These are phyloP conservation scores for Coturnix japonica DNA, from an alignment of 2,113 vertebrate species.

Conservation along the genomic window DNA sequence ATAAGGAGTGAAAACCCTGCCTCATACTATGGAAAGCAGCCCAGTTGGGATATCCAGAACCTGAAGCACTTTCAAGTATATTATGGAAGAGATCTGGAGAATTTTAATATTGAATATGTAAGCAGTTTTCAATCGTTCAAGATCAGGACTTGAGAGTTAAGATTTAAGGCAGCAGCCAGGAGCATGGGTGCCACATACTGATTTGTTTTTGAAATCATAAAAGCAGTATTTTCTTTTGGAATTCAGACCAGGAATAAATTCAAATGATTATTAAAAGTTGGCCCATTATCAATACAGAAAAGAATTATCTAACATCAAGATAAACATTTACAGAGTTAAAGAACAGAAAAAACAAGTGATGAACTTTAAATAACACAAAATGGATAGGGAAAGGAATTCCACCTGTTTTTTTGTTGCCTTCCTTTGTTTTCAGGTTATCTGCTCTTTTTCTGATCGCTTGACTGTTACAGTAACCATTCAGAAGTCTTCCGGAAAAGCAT, in stretches of 20 bases:
- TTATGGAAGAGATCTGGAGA: background rate
- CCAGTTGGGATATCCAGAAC: background rate
- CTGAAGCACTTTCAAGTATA: background rate
- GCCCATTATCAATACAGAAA: background rate
- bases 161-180: background rate
- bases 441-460: background rate
- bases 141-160: background rate
- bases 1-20: background rate
- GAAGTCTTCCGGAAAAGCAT: background rate
- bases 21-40: background rate
- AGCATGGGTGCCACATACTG: background rate
- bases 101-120: background rate
- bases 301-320: background rate
- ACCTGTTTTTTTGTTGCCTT: background rate
- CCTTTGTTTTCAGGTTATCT: background rate
- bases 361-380: background rate
- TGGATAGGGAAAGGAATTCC: background rate
- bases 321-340: background rate
- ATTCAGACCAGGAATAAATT: background rate
- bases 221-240: background rate
- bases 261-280: background rate
- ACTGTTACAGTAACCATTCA: conserved; percentile 35
- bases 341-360: background rate
- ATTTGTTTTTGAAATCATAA: background rate
- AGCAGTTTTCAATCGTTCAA: background rate